These are phyloP conservation scores for Hyles euphorbiae DNA, from an alignment of 1,140 invertebrate genomes.

Conservation along the genomic window DNA sequence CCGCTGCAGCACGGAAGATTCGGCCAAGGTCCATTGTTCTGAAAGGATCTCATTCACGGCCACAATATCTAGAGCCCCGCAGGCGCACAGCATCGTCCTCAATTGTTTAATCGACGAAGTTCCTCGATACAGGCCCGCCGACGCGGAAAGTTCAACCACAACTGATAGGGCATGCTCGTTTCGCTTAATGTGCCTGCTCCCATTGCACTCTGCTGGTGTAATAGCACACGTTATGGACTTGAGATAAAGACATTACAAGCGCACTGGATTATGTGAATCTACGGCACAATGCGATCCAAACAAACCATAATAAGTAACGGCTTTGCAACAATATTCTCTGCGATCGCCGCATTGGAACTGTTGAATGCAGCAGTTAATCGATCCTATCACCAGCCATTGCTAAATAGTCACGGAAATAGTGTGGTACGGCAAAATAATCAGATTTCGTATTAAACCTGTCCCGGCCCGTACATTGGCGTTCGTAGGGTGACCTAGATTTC, in stretches of 20 bases:
- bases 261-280: not conserved
- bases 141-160: constrained; percentile 43
- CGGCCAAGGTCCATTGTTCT: too few relatives aligned
- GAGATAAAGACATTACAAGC: constrained; percentile 3
- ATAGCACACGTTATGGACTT: constrained; percentile 17
- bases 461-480: too few relatives aligned
- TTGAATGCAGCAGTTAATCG: not conserved
- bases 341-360: too few relatives aligned
- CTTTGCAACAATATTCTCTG: too few relatives aligned
- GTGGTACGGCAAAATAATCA: too few relatives aligned
- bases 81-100: constrained; percentile 20
- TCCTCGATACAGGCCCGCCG: constrained; percentile 44
- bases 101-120: constrained; percentile 58
- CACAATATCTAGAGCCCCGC: constrained; percentile 31
- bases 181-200: constrained; percentile 30
- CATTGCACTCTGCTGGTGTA: constrained; percentile 25
- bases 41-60: constrained; percentile 12
- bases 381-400: not conserved
- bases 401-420: too few relatives aligned
- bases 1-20: too few relatives aligned
- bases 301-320: too few relatives aligned
- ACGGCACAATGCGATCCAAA: too few relatives aligned
- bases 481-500: too few relatives aligned
- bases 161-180: constrained; percentile 38
- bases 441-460: too few relatives aligned